Conservation (phyloP, 2,888 invertebrate genomes). For the Scelioninae gen. 1 region DNA sequence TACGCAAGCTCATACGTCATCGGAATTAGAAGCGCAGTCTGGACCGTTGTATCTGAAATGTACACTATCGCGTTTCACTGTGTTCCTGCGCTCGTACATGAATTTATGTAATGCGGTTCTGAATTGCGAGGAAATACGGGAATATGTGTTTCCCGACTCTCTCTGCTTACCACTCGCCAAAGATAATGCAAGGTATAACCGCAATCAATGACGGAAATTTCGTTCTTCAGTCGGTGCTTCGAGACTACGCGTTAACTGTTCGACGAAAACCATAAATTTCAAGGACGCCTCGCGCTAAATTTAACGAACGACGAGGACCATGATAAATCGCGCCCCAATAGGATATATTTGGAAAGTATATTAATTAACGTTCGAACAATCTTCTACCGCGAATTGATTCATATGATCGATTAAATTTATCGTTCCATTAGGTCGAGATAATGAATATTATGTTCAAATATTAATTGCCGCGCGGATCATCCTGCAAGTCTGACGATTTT, state of each 20-base stretch:
- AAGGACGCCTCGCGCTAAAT: conserved; percentile 50
- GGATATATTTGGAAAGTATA: conserved; percentile 64
- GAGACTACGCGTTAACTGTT: conserved; percentile 43
- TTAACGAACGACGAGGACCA: conserved; percentile 49
- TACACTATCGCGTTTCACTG: conserved; percentile 77
- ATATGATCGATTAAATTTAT: conserved; percentile 55
- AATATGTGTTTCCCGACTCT: conserved; percentile 76
- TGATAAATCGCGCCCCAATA: conserved; percentile 62
- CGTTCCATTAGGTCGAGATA: conserved; percentile 43
- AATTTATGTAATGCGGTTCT: conserved; percentile 81
- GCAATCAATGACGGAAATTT: conserved; percentile 80
- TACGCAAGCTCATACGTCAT: conserved; percentile 82
- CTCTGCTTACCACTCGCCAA: conserved; percentile 64
- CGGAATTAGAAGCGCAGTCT: conserved; percentile 82
- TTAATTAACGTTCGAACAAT: conserved; percentile 61
- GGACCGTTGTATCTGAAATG: conserved; percentile 81
- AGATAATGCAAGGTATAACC: conserved; percentile 77
- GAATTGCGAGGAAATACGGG: conserved; percentile 80
- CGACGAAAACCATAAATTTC: conserved; percentile 67
- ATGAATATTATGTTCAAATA: conserved; percentile 39
- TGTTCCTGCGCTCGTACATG: conserved; percentile 75
- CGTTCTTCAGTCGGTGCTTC: conserved; percentile 62
- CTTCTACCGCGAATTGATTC: conserved; percentile 55
- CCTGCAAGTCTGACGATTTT: background rate
- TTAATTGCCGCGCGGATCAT: conserved; percentile 25